Evolutionary conservation across 2,113 vertebrate species (phyloP).

Genomic region (Lipophrys pholis): DNA sequence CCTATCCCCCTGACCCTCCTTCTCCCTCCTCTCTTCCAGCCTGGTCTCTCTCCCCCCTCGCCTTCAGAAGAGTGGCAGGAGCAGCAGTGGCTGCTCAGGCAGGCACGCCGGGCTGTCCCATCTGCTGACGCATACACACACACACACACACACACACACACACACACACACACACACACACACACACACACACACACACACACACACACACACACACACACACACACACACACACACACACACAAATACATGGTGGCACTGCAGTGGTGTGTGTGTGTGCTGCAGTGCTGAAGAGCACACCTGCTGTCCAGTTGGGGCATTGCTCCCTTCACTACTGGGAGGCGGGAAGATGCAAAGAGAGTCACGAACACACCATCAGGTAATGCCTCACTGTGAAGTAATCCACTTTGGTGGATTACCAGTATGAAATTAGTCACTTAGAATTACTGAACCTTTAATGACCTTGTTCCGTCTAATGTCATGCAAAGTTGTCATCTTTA

Average conservation of each 20-base stretch:
- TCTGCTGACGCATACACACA: constrained; percentile 49
- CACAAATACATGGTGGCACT: constrained; percentile 52
- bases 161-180: constrained; percentile 28
- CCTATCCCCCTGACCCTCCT: constrained; percentile 21
- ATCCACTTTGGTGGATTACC: too few species aligned
- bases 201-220: constrained; percentile 32
- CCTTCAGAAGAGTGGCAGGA: constrained; percentile 74
- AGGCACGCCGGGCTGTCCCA: constrained; percentile 53
- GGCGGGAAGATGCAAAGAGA: not conserved
- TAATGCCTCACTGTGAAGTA: too few species aligned
- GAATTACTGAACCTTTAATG: too few species aligned
- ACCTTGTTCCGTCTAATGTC: too few species aligned
- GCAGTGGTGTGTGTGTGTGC: constrained; percentile 68
- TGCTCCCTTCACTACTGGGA: constrained; percentile 39
- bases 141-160: constrained; percentile 31
- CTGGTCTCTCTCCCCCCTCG: constrained; percentile 31
- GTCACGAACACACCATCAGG: too few species aligned
- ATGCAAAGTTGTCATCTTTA: too few species aligned
- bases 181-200: constrained; percentile 33
- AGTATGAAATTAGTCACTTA: too few species aligned
- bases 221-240: constrained; percentile 26
- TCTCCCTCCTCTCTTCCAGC: constrained; percentile 38
- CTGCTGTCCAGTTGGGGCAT: constrained; percentile 74
- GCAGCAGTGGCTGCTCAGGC: constrained; percentile 68
- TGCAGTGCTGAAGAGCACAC: constrained; percentile 80